phyloP scores from a whole-genome alignment of 2,888 invertebrate genomes.

The Chesias legatella region DNA sequence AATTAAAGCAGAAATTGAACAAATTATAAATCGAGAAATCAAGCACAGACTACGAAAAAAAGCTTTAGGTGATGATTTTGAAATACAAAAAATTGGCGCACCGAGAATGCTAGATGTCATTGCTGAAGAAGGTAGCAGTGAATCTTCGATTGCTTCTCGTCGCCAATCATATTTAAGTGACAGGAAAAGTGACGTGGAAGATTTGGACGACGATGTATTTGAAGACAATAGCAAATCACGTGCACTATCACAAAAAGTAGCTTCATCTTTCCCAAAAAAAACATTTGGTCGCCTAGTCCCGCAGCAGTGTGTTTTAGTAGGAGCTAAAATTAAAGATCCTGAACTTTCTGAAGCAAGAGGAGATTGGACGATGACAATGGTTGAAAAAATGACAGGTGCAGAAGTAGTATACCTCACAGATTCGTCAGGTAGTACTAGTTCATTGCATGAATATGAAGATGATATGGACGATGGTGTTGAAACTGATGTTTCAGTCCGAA shows the following conservation, averaged over 20 bases:
- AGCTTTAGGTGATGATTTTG: conserved; percentile 61
- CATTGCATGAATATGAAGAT: conserved; percentile 77
- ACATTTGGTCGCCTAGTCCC: conserved; percentile 57
- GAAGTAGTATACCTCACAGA: conserved; percentile 86
- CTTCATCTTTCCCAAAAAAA: conserved; percentile 46
- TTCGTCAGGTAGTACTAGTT: conserved; percentile 83
- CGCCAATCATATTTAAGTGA: conserved; percentile 75
- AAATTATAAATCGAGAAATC: conserved; percentile 67
- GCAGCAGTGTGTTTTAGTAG: conserved; percentile 80
- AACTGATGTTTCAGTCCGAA: conserved; percentile 69
- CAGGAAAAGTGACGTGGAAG: conserved; percentile 68
- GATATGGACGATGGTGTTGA: conserved; percentile 66
- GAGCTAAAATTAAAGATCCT: conserved; percentile 80
- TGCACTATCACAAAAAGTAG: conserved; percentile 36
- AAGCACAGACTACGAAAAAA: conserved; percentile 64
- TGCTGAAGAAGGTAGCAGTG: conserved; percentile 86
- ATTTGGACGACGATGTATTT: conserved; percentile 76
- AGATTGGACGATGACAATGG: conserved; percentile 73
- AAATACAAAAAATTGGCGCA: conserved; percentile 74
- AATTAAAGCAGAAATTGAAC: conserved; percentile 69
- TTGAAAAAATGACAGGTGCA: conserved; percentile 79
- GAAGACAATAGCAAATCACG: conserved; percentile 49
- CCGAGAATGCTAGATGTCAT: conserved; percentile 88
- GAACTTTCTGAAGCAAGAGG: conserved; percentile 81
- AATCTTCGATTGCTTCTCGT: conserved; percentile 81